phyloP scores from a whole-genome alignment of 2,888 invertebrate species.

The Acleris cristana region DNA sequence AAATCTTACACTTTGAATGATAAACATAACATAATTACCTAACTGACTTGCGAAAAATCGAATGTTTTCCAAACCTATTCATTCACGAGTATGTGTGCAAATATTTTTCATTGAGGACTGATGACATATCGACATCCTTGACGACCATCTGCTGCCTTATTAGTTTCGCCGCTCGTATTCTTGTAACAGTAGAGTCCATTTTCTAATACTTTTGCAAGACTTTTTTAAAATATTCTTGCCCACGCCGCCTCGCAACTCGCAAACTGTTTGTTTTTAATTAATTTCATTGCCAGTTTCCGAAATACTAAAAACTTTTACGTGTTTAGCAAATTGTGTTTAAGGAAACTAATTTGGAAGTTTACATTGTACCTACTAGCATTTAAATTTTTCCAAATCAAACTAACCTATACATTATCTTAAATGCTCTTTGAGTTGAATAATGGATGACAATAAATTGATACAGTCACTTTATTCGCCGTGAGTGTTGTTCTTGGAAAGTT shows the following conservation, averaged over 20 bases:
- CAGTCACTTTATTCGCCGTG: slow-evolving; percentile 5
- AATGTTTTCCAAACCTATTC: slow-evolving; percentile 16
- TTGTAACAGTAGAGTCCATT: slow-evolving; percentile 8
- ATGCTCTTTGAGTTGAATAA: slow-evolving; percentile 27
- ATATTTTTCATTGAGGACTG: slow-evolving; percentile 44
- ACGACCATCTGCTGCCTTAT: slow-evolving; percentile 45
- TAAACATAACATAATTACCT: not conserved
- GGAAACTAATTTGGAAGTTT: not conserved
- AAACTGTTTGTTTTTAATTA: slow-evolving; percentile 32
- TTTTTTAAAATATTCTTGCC: slow-evolving; percentile 22
- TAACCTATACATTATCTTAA: slow-evolving; percentile 5
- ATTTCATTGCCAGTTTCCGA: slow-evolving; percentile 24
- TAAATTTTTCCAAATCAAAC: too few species aligned
- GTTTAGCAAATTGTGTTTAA: not conserved
- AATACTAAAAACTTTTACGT: slow-evolving; percentile 12
- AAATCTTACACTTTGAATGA: not conserved
- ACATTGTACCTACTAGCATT: too few species aligned
- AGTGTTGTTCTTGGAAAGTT: slow-evolving; percentile 5
- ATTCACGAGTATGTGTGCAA: slow-evolving; percentile 3
- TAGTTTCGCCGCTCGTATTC: slow-evolving; percentile 8
- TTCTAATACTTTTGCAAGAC: slow-evolving; percentile 10
- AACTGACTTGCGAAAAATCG: slow-evolving; percentile 10
- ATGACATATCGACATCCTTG: slow-evolving; percentile 47
- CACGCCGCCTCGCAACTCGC: slow-evolving; percentile 29
- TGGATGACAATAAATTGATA: slow-evolving; percentile 31